These are phyloP conservation scores for Tupaia tana DNA, from an alignment of 2,113 vertebrate species.

Conservation along the genomic window DNA sequence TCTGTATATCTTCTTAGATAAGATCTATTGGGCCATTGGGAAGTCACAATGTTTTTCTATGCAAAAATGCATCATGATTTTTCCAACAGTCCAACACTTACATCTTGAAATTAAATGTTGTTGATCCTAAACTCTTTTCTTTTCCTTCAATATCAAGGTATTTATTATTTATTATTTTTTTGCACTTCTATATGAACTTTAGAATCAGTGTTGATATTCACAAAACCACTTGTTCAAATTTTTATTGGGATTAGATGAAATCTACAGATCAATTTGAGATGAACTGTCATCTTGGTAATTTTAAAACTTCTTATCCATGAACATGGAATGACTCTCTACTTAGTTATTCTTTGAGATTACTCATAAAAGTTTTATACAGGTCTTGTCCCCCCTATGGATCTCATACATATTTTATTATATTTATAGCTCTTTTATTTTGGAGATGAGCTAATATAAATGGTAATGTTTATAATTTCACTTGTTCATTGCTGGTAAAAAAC, in stretches of 20 bases:
- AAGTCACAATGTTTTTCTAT: no score
- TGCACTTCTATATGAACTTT: not conserved
- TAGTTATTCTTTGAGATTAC: not conserved
- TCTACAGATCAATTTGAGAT: not conserved
- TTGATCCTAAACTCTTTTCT: not conserved
- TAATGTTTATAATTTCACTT: no score
- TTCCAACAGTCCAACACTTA: no score
- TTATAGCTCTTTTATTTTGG: no score
- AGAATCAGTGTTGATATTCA: not conserved
- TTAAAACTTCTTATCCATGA: no score
- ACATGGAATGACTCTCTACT: no score
- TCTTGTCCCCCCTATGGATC: not conserved
- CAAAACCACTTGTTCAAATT: not conserved
- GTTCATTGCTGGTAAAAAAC: no score
- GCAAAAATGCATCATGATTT: no score
- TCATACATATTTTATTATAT: not conserved
- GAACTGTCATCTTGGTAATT: no score
- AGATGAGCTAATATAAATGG: no score
- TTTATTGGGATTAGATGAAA: not conserved
- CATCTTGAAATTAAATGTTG: not conserved
- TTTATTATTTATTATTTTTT: not conserved
- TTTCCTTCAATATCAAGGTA: not conserved
- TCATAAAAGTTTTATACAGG: not conserved
- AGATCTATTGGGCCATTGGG: not conserved
- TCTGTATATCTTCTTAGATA: not conserved